A percentile compares a stretch with the other conserved stretches of the same genome.
Evolutionary conservation across 2,113 vertebrate genomes (phyloP).

Genomic region (Heptranchias perlo): DNA sequence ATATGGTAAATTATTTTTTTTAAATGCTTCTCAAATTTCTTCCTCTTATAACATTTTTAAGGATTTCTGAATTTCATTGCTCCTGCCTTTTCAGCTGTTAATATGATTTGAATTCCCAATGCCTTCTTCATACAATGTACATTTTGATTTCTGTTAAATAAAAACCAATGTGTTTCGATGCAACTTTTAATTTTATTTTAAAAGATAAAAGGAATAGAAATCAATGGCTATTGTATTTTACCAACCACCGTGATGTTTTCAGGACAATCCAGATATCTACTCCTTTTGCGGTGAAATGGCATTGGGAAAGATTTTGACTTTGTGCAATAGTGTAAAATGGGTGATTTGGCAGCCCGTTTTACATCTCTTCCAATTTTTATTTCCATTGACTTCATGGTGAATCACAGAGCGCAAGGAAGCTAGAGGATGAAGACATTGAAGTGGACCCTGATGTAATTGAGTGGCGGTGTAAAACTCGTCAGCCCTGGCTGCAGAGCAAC

Average conservation of each 20-base stretch:
- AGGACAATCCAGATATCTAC: not conserved
- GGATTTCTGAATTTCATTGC: slow-evolving; percentile 30
- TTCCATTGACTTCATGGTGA: not conserved
- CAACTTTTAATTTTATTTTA: not conserved
- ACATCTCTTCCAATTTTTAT: not conserved
- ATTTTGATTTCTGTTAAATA: not conserved
- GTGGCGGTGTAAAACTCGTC: not conserved
- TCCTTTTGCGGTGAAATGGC: not conserved
- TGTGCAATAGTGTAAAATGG: not conserved
- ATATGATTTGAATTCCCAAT: slow-evolving; percentile 1
- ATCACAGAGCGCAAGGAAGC: not conserved
- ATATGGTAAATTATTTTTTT: slow-evolving; percentile 33
- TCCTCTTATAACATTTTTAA: slow-evolving; percentile 8
- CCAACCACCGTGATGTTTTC: not conserved
- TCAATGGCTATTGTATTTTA: not conserved
- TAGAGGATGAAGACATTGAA: not conserved
- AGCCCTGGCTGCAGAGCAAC: not conserved
- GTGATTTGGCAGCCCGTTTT: not conserved
- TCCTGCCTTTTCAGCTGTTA: slow-evolving; percentile 30
- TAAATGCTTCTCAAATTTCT: slow-evolving; percentile 34
- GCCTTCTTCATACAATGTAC: not conserved
- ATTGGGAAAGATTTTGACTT: not conserved
- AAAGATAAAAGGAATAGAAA: not conserved
- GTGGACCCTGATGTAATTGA: not conserved
- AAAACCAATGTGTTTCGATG: not conserved